Base-by-base conservation (phyloP, 2,797 vertebrate genomes). In the Schizopygopsis malacanthus region DNA sequence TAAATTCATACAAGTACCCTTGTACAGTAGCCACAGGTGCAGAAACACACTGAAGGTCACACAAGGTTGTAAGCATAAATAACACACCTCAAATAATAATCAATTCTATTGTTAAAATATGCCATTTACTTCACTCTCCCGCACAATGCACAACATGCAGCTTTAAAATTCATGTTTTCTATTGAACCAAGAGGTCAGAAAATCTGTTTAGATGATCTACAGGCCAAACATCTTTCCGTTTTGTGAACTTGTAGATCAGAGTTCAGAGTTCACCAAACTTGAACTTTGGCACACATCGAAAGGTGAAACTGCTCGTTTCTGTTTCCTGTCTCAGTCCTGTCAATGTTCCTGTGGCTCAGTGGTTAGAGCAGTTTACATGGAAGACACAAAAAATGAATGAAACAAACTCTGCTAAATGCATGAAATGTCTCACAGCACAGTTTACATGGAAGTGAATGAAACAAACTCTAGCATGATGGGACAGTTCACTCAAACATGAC, bases 1-100 rank as follows among this genome's bases (percentile, higher is more conserved):
- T 7, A 39, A 20, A 28, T 20, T 37, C 47, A 54, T 47, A 37
- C 28, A 76, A 37, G 50, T 77, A 28, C 18, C 6, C 33, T 39
- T 56, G 50, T 2, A 77, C 10, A 76, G 73, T 54, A 56, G 13
- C 6, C 47, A 76, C 10, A 22, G 50, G 18, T 76, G 50, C 22
- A 54, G 10, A 76, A 54, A 59, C 73, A 54, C 50, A 75, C 25
- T 52, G 37, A 76, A 54, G 47, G 47, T 76, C 71, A 50, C 22
- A 25, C 25, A 75, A 18, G 25, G 9, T 52, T 78, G 22, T 39
- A 59, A 78, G 37, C 52, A 59, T 59, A 59, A 56, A 78, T 22
- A 72, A 72, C 4, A 20, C 15, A 61, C n/a, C 59, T 63, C n/a
- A 63, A 28, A 63, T 63, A 28, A 59, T 33, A 78, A 78, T 6